These are phyloP conservation scores for Lathronympha strigana DNA, from an alignment of 2,888 invertebrate genomes.

Conservation along the genomic window DNA sequence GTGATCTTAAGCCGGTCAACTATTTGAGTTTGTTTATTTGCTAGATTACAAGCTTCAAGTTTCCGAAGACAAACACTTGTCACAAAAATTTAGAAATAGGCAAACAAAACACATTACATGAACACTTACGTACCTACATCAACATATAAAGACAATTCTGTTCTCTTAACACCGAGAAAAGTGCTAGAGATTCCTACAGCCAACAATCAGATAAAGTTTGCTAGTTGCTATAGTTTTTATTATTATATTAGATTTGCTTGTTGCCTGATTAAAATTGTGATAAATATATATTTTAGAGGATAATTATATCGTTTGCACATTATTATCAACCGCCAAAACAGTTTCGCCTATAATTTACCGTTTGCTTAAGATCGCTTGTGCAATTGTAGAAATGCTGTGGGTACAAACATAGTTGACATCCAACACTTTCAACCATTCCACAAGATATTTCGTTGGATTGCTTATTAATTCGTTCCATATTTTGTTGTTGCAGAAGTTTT, in stretches of 20 bases:
- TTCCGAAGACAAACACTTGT: neutral
- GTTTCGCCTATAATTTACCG: neutral
- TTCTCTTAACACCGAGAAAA: too few species aligned
- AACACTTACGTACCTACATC: neutral
- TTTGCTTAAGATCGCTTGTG: slow-evolving; percentile 13
- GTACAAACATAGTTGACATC: neutral
- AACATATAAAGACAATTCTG: neutral
- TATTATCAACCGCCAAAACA: too few species aligned
- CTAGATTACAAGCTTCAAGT: neutral
- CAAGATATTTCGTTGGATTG: neutral
- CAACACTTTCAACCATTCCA: neutral
- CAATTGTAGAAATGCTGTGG: neutral
- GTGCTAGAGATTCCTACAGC: too few species aligned
- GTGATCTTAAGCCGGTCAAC: slow-evolving; percentile 11
- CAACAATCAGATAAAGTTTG: too few species aligned
- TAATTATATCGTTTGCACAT: too few species aligned
- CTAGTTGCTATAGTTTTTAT: neutral
- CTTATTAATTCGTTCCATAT: too few species aligned
- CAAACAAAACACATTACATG: neutral
- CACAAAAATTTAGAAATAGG: neutral
- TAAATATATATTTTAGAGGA: too few species aligned
- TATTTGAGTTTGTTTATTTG: slow-evolving; percentile 1
- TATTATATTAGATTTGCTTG: neutral
- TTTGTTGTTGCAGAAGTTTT: neutral
- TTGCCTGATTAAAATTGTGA: neutral